Evolutionary conservation across 2,797 vertebrate species (phyloP), one percentile per base, ranked within the genome.

Genomic region (Ptychadena robeensis): DNA sequence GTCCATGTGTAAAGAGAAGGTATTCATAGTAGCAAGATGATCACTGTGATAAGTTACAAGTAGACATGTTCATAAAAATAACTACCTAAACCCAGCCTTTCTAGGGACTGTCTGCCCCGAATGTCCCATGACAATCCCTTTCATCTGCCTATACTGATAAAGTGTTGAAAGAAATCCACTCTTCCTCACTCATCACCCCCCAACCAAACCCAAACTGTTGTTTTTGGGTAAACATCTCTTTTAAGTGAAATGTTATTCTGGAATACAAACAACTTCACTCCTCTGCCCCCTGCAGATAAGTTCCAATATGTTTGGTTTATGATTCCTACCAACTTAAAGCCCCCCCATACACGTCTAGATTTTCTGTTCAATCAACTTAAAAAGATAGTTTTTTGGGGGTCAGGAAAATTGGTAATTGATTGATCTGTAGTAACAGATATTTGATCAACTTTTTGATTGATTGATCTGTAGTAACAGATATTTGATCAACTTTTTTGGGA

Each of bases 221-320:
- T 61, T 61, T 61, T 61, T 61, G 27, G 59, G 59, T 61, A 25
- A 61, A 61, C 27, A 61, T 61, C n/a, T 61, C 59, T 61, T 61
- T 53, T 12, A 28, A 61, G 8, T 61, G 59, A 25, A n/a, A 61
- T 61, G 18, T 53, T 22, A 15, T n/a, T 53, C 22, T 22, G 18
- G 15, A 15, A 53, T 22, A 53, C 18, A 53, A 53, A 53, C 44
- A 53, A 22, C 44, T 53, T 15, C 15, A 22, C 44, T n/a, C 18
- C 15, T n/a, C 15, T 22, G 18, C 44, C 44, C 44, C 44, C 44
- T 22, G 18, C 18, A n/a, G 44, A 53, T 53, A 53, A 6, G 18
- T 22, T 22, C 44, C 18, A 53, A 6, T 53, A 44, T 44, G 18
- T 53, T 53, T 53, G 6, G 15, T n/a, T 53, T 0, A 22, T 1